phyloP scores from a whole-genome alignment of 2,113 vertebrate species.

The Dasyurus viverrinus region DNA sequence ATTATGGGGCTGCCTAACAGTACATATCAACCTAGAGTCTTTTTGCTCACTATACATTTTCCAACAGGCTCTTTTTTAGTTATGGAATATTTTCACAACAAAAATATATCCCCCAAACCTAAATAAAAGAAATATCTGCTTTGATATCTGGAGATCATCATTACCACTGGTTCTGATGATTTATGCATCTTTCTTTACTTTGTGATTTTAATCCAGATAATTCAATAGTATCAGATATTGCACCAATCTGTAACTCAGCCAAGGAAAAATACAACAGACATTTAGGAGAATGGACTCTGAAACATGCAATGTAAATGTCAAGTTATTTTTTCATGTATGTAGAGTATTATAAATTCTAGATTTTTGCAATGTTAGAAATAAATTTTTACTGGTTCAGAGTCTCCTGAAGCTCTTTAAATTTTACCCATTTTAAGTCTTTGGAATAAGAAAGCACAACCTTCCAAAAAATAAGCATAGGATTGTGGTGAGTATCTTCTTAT shows the following conservation, averaged over 20 bases:
- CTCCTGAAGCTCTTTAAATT: slow-evolving; percentile 64
- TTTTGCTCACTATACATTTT: neutral
- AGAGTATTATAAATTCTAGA: slow-evolving; percentile 89
- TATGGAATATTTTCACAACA: neutral
- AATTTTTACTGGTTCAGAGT: slow-evolving; percentile 77
- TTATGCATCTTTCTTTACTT: slow-evolving; percentile 95
- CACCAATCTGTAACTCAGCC: slow-evolving; percentile 93
- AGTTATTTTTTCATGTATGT: slow-evolving; percentile 81
- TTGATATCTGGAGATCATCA: neutral
- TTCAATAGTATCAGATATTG: slow-evolving; percentile 93
- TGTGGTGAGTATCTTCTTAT: slow-evolving; percentile 84
- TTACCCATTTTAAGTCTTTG: slow-evolving; percentile 71
- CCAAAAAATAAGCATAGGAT: slow-evolving; percentile 65
- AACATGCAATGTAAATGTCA: slow-evolving; percentile 91
- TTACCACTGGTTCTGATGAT: neutral
- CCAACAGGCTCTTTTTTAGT: neutral
- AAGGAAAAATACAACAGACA: slow-evolving; percentile 94
- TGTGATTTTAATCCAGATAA: slow-evolving; percentile 93
- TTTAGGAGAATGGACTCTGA: slow-evolving; percentile 94
- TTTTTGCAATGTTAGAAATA: slow-evolving; percentile 77
- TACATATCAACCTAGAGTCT: neutral
- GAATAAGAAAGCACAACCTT: slow-evolving; percentile 74
- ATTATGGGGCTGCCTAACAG: neutral
- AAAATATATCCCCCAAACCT: neutral
- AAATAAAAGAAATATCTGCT: neutral